phyloP scores from a whole-genome alignment of 2,888 invertebrate genomes.

The Exephanes ischioxanthus region DNA sequence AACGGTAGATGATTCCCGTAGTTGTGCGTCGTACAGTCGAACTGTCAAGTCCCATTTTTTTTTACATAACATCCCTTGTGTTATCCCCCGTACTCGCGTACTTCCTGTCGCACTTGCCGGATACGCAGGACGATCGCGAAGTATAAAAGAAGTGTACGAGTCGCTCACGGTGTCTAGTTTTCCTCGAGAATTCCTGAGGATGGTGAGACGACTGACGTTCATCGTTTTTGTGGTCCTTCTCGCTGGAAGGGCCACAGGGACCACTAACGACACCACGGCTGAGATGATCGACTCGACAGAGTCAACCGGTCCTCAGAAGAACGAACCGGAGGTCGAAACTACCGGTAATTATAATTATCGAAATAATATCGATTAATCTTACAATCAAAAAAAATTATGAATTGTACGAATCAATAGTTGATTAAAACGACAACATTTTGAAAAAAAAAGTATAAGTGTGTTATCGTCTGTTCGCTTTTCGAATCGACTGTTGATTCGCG shows the following conservation, averaged over 20 bases:
- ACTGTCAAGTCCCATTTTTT: constrained; percentile 42
- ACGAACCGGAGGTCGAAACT: constrained; percentile 15
- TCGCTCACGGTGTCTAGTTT: constrained; percentile 66
- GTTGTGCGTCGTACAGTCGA: constrained; percentile 33
- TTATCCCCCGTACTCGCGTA: constrained; percentile 14
- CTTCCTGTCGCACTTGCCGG: background rate
- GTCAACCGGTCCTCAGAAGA: constrained; percentile 15
- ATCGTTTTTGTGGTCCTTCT: constrained; percentile 69
- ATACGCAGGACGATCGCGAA: constrained; percentile 1
- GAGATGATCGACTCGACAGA: constrained; percentile 4
- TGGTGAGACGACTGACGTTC: constrained; percentile 65
- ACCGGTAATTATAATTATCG: constrained; percentile 47
- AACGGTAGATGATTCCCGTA: constrained; percentile 55
- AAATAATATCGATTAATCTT: background rate
- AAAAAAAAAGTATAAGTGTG: background rate
- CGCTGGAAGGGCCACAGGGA: constrained; percentile 39
- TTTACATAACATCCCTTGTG: constrained; percentile 68
- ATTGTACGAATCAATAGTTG: background rate
- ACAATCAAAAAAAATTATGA: background rate
- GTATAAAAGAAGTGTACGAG: constrained; percentile 74
- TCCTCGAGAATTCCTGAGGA: constrained; percentile 68
- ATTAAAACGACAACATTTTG: background rate
- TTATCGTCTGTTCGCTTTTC: background rate
- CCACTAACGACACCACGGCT: constrained; percentile 8
- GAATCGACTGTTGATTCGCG: background rate